Percentiles rank a stretch among this genome's conserved stretches.
These are phyloP conservation scores for Hylaea fasciaria DNA, from an alignment of 2,888 invertebrate species.

Conservation along the genomic window DNA sequence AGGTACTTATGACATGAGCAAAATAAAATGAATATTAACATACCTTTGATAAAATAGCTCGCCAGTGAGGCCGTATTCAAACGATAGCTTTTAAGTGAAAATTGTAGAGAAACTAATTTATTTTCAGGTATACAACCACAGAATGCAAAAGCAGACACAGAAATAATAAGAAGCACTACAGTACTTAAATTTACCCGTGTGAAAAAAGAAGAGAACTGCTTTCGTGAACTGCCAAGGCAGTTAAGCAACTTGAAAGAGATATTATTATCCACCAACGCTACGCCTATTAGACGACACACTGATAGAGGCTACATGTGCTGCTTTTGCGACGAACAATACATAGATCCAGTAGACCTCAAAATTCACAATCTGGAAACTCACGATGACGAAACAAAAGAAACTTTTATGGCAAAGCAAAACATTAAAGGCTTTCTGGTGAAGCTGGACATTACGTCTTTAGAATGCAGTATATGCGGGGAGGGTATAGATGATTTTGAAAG, in stretches of 20 bases:
- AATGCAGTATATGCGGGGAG: slow-evolving; percentile 39
- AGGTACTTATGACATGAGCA: too few relatives aligned
- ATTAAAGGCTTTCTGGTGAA: slow-evolving; percentile 52
- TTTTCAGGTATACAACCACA: too few relatives aligned
- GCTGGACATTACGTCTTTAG: slow-evolving; percentile 61
- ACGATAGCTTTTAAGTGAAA: too few relatives aligned
- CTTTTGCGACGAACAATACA: slow-evolving; percentile 54
- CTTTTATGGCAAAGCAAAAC: slow-evolving; percentile 47
- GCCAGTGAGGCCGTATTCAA: too few relatives aligned
- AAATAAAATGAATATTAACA: too few relatives aligned
- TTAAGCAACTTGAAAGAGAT: slow-evolving; percentile 55
- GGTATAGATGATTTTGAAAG: slow-evolving; percentile 31
- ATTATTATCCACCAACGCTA: slow-evolving; percentile 60
- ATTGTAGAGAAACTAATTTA: too few relatives aligned
- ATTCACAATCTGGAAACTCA: slow-evolving; percentile 56
- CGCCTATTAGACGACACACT: slow-evolving; percentile 56
- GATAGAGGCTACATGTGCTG: slow-evolving; percentile 61
- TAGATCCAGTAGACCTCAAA: slow-evolving; percentile 55
- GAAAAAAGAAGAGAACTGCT: neutral
- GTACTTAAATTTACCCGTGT: neutral
- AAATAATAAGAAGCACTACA: neutral
- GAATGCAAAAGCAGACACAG: too few relatives aligned
- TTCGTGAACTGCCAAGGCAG: slow-evolving; percentile 50
- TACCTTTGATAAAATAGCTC: too few relatives aligned
- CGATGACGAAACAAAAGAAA: slow-evolving; percentile 39